These are phyloP conservation scores for Tuberolachnus salignus DNA, from an alignment of 2,888 invertebrate genomes.

Conservation along the genomic window DNA sequence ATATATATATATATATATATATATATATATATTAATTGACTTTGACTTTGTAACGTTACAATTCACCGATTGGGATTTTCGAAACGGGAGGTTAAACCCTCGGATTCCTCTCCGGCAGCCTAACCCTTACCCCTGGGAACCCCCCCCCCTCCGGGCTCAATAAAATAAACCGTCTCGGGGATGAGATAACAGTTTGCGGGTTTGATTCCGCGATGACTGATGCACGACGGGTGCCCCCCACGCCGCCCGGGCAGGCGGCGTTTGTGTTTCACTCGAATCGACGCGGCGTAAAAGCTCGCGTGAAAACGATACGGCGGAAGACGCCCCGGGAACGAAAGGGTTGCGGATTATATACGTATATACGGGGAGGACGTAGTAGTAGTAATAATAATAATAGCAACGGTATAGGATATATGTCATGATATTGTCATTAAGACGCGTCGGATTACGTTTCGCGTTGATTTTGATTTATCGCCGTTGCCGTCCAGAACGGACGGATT, in stretches of 20 bases:
- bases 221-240: not conserved
- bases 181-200: slow-evolving; percentile 22
- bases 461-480: slow-evolving; percentile 54
- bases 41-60: no score
- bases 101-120: no score
- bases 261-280: slow-evolving; percentile 8
- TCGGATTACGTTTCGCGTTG: slow-evolving; percentile 42
- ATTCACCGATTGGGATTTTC: no score
- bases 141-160: no score
- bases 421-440: slow-evolving; percentile 54
- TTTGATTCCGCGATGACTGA: slow-evolving; percentile 9
- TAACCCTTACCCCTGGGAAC: no score
- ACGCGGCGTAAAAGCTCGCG: slow-evolving; percentile 44
- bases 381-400: no score
- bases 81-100: no score
- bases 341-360: slow-evolving; percentile 26
- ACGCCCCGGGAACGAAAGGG: slow-evolving; percentile 38
- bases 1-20: no score
- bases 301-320: slow-evolving; percentile 31
- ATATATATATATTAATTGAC: no score
- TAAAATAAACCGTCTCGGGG: no score
- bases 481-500: slow-evolving; percentile 40
- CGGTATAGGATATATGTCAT: slow-evolving; percentile 22
- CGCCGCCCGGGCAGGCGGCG: not conserved
- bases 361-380: not conserved